Evolutionary conservation across 2,113 vertebrate species (phyloP), one percentile per base, ranked within the genome.

Genomic region (Arvicanthis niloticus): DNA sequence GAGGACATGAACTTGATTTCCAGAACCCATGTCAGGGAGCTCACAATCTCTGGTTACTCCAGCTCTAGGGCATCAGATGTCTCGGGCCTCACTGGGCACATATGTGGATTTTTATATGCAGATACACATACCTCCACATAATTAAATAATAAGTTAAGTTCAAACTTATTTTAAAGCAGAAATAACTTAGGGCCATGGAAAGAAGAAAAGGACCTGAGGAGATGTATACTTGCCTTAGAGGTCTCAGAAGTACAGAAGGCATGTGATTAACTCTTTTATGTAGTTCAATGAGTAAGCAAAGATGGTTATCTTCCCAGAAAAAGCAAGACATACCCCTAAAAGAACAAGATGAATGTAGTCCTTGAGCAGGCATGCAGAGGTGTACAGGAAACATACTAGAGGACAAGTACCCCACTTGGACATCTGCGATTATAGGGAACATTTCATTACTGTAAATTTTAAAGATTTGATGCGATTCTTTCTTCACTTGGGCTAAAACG

Each of bases 91-190:
- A 15, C 21, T 26, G 12, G 22, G 53, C 11, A 40, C 21, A 58
- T n/a, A 9, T 81, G 34, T 82, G 21, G 37, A 40, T 58, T n/a
- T 22, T 26, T 82, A 82, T 12, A 26, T 26, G 21, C 37, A 82
- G 22, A 26, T 82, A 82, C 0, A 15, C 11, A 37, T 68, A 13
- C 7, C 80, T 26, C 6, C 56, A 40, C 53, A 60, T 60, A 37
- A 82, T n/a, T 58, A 82, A 58, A 26, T 58, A 65, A 85, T 65
- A 62, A 84, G 29, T 21, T 67, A 91, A 76, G 78, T 88, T 92
- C 51, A 88, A 90, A 96, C 89, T 37, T 42, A 85, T 84, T 73
- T 56, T 13, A 34, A 88, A 96, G 42, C 48, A 95, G 80, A 65
- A 88, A 24, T 53, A 60, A 82, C n/a, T 75, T 72, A 37, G 53